These are phyloP conservation scores for Cervus canadensis DNA, from an alignment of 2,113 vertebrate genomes.

Conservation along the genomic window DNA sequence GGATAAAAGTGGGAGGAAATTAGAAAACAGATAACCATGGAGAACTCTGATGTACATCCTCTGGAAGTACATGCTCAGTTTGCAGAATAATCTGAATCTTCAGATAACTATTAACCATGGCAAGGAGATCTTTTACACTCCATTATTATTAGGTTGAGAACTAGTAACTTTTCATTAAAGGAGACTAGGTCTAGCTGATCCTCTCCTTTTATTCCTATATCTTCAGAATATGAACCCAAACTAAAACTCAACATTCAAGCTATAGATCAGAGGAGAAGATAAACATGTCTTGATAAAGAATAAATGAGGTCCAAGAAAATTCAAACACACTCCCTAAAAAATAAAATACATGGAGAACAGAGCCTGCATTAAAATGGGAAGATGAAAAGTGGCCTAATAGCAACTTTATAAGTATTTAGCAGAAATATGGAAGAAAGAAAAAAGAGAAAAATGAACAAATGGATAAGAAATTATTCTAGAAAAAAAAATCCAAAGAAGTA, in stretches of 20 bases:
- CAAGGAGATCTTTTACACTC: not conserved
- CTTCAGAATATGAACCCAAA: not conserved
- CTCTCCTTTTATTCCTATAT: not conserved
- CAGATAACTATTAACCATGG: not conserved
- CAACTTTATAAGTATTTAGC: not conserved
- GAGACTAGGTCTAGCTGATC: not conserved
- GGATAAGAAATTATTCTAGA: not conserved
- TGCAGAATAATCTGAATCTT: not conserved
- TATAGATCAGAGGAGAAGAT: not conserved
- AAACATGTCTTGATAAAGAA: not conserved
- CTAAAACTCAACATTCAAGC: not conserved
- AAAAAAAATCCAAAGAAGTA: not conserved
- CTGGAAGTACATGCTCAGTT: not conserved
- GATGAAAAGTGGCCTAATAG: not conserved
- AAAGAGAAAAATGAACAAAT: not conserved
- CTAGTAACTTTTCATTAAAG: not conserved
- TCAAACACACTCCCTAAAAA: not conserved
- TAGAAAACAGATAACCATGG: not conserved
- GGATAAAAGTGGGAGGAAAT: not conserved
- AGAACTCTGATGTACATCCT: not conserved
- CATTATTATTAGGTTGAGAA: not conserved
- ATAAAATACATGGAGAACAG: not conserved
- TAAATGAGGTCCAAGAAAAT: not conserved
- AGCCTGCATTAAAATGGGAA: not conserved
- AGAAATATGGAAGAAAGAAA: not conserved